Conservation (phyloP, 1,140 invertebrate genomes). For the Zaprionus ornatus region DNA sequence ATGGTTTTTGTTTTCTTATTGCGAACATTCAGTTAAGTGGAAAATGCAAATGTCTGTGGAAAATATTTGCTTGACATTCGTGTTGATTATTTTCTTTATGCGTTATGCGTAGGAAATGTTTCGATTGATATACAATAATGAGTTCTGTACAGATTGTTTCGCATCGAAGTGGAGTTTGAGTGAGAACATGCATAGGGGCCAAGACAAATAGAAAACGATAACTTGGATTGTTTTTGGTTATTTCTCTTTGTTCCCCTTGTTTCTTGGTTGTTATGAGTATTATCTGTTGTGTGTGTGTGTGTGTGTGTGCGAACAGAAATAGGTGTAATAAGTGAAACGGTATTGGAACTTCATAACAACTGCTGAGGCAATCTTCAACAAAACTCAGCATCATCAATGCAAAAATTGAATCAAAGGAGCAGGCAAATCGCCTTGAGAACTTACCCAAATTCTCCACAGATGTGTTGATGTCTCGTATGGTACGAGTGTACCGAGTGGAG, state of each 20-base stretch:
- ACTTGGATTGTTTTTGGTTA: conserved; percentile 27
- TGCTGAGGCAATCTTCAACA: conserved; percentile 50
- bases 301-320: conserved; percentile 43
- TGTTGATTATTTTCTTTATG: conserved; percentile 20
- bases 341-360: conserved; percentile 40
- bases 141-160: conserved; percentile 23
- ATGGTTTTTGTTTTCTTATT: not conserved
- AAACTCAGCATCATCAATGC: conserved; percentile 54
- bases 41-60: conserved; percentile 12
- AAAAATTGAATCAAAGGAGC: conserved; percentile 42
- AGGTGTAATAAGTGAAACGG: conserved; percentile 34
- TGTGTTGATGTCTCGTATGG: conserved; percentile 88
- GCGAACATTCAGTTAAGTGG: conserved; percentile 7
- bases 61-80: conserved; percentile 15
- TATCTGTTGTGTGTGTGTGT: conserved; percentile 7
- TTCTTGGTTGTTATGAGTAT: not conserved
- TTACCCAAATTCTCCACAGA: conserved; percentile 90
- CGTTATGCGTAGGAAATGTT: conserved; percentile 9
- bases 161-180: not conserved
- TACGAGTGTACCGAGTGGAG: conserved; percentile 84
- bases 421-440: conserved; percentile 48
- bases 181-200: conserved; percentile 27
- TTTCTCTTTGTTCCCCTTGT: conserved; percentile 2
- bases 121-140: conserved; percentile 19
- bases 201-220: conserved; percentile 42